Evolutionary conservation across 2,888 invertebrate genomes (phyloP), one percentile per base, ranked within the genome.

Genomic region (Pollenia labialis): DNA sequence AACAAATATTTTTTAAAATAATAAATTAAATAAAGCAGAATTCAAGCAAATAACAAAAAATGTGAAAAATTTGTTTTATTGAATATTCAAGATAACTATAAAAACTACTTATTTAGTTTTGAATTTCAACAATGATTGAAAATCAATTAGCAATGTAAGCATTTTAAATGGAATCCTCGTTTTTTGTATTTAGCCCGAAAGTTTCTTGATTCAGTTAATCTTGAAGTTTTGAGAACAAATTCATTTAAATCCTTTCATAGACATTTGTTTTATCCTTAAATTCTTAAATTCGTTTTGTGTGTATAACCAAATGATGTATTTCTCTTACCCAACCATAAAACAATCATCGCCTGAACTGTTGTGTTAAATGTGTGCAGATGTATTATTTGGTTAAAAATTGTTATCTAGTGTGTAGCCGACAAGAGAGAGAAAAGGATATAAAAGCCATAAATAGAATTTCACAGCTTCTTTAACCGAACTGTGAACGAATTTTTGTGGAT

Each of bases 401-500:
- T 48, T 11, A 50, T 60, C 16, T 50, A 40, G 62, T 40, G 12
- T 12, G 32, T 42, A 32, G 32, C 32, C 11, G 40, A 56, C 12
- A 40, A 76, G 23, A 62, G 12, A 44, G 52, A 9, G 4, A 56
- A 54, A 54, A 10, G 58, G 10, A 56, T 66, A 48, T 4, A 42
- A 69, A 66, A 60, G 4, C 68, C 80, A 71, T 58, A 71, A 54
- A 76, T 66, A 64, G 23, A 66, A 84, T 56, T 72, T 79, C 56
- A 50, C 50, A 66, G 42, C n/a, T 44, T 60, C 44, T 23, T 58
- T 8, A 52, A 71, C 42, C 50, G 44, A 77, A 71, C 50, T 72
- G 71, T 72, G 64, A 79, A 77, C 23, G 58, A 77, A 58, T 60
- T 84, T 77, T 66, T 77, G 71, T 64, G 77, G 83, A 79, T 77